Base-by-base conservation (phyloP, 2,797 vertebrate genomes). In the Eremophila alpestris region DNA sequence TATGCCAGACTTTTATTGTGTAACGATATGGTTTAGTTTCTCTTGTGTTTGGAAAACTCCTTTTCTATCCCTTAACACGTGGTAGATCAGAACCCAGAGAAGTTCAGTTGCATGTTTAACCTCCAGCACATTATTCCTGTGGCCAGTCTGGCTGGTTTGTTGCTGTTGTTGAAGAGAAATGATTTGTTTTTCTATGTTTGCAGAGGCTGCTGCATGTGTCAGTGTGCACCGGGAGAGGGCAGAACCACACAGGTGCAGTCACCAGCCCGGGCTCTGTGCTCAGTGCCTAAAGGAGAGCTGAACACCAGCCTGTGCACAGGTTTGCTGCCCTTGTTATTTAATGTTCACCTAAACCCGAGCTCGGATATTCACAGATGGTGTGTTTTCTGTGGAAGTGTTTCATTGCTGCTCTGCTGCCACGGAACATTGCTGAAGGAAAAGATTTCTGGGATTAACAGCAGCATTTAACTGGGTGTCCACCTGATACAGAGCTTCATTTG, bases 141-240 rank as follows among this genome's bases (percentile, higher is more conserved):
- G 48, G 11, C 30, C 65, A 20, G 26, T 3, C 14, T 16, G 69
- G 7, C 29, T n/a, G 7, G 3, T 23, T 52, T 43, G 27, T 15
- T 41, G 41, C 14, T 41, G 41, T 12, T 41, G 13, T 41, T 41
- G 16, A 41, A 41, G 16, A 41, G 41, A 41, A 48, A 2, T 6
- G 29, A n/a, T n/a, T 81, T 5, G 0, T n/a, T 46, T 75, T 54
- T 17, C 30, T 5, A 22, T 16, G 17, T n/a, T 62, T 36, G 43
- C 27, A 3, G 3, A 1, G 16, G 41, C 29, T 27, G 34, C 45
- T 68, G 69, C 38, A 8, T 3, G 7, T 5, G 27, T 40, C 26
- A 46, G 67, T 38, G 13, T 1, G 36, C 65, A 52, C 93, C 96
- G 95, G 93, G 81, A 96, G 97, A 52, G 95, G 96, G 97, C 97